phyloP scores from a whole-genome alignment of 2,797 vertebrate species.

The Tangara arthus region DNA sequence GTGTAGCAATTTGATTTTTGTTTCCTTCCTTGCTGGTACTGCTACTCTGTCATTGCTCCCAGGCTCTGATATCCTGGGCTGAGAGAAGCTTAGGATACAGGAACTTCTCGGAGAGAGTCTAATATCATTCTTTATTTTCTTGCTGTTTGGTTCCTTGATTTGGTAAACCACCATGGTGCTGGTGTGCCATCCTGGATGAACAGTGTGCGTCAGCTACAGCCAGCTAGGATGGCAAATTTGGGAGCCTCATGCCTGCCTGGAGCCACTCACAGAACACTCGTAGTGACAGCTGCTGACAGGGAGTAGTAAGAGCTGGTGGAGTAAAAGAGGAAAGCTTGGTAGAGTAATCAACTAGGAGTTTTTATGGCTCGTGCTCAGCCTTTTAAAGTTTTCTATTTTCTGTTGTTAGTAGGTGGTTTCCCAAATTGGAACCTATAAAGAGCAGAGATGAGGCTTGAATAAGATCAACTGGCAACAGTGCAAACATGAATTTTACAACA shows the following conservation, averaged over 20 bases:
- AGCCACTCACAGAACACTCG: background rate
- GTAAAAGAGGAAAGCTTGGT: background rate
- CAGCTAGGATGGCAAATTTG: background rate
- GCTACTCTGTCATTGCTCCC: background rate
- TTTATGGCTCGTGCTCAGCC: background rate
- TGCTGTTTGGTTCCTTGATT: background rate
- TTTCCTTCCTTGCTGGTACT: background rate
- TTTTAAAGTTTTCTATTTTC: constrained; percentile 31
- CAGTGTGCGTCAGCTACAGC: background rate
- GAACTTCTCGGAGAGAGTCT: background rate
- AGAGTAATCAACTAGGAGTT: background rate
- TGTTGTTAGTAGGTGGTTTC: background rate
- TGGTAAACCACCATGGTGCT: background rate
- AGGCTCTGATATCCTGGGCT: background rate
- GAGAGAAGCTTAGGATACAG: background rate
- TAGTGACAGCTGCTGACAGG: constrained; percentile 3
- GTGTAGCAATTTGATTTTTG: background rate
- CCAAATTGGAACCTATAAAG: constrained; percentile 3
- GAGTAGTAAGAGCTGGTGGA: background rate
- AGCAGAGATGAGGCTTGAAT: constrained; percentile 3
- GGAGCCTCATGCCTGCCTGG: background rate
- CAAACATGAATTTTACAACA: constrained; percentile 12
- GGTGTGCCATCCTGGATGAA: background rate
- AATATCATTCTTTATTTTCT: background rate
- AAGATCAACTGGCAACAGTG: background rate